Evolutionary conservation across 2,888 invertebrate species (phyloP), one percentile per base, ranked within the genome.

Genomic region (Apamea sordens): DNA sequence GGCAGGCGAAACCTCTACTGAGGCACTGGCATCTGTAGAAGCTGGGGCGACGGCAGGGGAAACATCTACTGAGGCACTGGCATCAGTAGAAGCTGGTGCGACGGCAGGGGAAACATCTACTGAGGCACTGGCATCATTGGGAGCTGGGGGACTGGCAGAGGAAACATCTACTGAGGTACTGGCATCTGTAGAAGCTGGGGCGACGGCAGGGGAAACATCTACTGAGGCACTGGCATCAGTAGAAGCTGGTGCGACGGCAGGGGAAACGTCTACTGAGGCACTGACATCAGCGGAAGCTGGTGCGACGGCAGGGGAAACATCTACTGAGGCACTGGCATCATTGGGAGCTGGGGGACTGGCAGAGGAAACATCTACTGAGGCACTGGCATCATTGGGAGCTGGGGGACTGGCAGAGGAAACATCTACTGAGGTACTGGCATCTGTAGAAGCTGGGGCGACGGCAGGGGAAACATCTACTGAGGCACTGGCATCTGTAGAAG

Each of bases 31-130:
- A 0, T n/a, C 47, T 32, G 59, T 0, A 1, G 63, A 0, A 50
- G 59, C 1, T 4, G 76, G 0, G 2, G 24, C 50, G 0, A n/a
- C 0, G 0, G 0, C 4, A 2, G 63, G 6, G 3, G 32, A 5
- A 28, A 0, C 18, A 21, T 1, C 32, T 44, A 2, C 32, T 15
- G 53, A 0, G 10, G 0, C 53, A 53, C n/a, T 24, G 13, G 4
- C 32, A 7, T n/a, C 32, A 61, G 18, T 0, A 0, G 47, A 0
- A 18, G 44, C 44, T 21, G 0, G 5, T 0, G 53, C n/a, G 44
- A 11, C 0, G 6, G 7, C 7, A 1, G n/a, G 4, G 8, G 65
- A 8, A 8, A 0, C 50, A 1, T 50, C 50, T 18, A 18, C 50
- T 50, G 47, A 15, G 47, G 18, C 24, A 32, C 13, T 53, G 15